Base-by-base conservation (phyloP, 2,888 invertebrate species). In the Catocala fraxini region DNA sequence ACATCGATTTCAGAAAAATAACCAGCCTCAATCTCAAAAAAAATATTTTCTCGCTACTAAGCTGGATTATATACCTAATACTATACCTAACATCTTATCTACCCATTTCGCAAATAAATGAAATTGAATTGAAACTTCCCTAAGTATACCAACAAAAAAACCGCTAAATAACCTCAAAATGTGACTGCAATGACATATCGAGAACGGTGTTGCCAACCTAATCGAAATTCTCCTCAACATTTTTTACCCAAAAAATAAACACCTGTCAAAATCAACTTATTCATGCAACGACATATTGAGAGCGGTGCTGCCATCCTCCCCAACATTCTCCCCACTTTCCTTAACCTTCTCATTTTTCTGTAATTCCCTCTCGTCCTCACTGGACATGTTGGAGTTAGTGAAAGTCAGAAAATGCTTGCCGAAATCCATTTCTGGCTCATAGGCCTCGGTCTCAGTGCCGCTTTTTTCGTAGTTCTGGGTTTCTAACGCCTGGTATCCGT, bases 381-480 rank as follows among this genome's bases (percentile, higher is more conserved):
- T 92, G 0, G 93, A 90, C 5, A 83, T 76, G 4, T 73, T 77
- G 0, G 83, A 81, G 10, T 83, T 86, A 0, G 80, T 68, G 55
- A 84, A 88, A 0, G 83, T 84, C 0, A 93, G 78, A 43, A 94
- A 93, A 68, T 93, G 93, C 63, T 93, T 92, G 0, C 93, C 93
- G n/a, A 93, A 92, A 43, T 92, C 92, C 2, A 88, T 68, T 2
- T 91, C 90, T 0, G 81, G 80, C 0, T 88, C 90, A 45, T 84
- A 88, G 0, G 77, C 65, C 5, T 88, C 88, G 0, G 80, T 79
- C 47, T 90, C 89, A 0, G 83, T 74, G 0, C 83, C 85, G 13
- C 82, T 81, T 42, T 88, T 85, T 9, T 87, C 88, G 39, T 76
- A 83, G 33, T 57, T 79, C 5, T 79, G 81, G 0, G 71, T 66